A percentile compares a stretch with the other conserved stretches of the same genome.
phyloP scores from a whole-genome alignment of 2,113 vertebrate species.

The Asarcornis scutulata region DNA sequence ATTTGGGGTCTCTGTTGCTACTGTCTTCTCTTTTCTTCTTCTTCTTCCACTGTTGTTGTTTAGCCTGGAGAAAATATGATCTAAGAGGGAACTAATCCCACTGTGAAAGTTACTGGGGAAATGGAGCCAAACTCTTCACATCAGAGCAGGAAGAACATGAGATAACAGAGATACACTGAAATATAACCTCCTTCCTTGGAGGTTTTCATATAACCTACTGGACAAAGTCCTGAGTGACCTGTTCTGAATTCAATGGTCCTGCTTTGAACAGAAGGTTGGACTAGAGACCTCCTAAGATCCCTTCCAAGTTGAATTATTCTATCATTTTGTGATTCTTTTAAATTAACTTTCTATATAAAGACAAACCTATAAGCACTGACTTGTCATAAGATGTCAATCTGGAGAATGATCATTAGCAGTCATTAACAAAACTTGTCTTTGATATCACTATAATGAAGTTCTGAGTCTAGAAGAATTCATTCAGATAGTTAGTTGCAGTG shows the following conservation, averaged over 20 bases:
- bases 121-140: not conserved
- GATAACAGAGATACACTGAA: not conserved
- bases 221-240: not conserved
- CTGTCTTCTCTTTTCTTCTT: slow-evolving; percentile 25
- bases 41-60: not conserved
- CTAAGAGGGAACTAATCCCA: not conserved
- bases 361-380: not conserved
- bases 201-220: not conserved
- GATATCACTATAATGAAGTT: not conserved
- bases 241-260: not conserved
- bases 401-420: not conserved
- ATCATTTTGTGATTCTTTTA: not conserved
- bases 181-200: not conserved
- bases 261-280: not conserved
- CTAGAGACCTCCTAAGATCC: not conserved
- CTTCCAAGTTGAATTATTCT: not conserved
- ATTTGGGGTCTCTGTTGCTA: slow-evolving; percentile 22
- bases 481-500: not conserved
- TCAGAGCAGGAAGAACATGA: not conserved
- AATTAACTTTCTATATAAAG: not conserved
- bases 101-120: slow-evolving; percentile 8
- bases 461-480: not conserved
- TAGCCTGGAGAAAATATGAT: slow-evolving; percentile 35
- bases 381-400: not conserved
- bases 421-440: not conserved